These are phyloP conservation scores for Riparia riparia DNA, from an alignment of 2,113 vertebrate genomes.

Conservation along the genomic window DNA sequence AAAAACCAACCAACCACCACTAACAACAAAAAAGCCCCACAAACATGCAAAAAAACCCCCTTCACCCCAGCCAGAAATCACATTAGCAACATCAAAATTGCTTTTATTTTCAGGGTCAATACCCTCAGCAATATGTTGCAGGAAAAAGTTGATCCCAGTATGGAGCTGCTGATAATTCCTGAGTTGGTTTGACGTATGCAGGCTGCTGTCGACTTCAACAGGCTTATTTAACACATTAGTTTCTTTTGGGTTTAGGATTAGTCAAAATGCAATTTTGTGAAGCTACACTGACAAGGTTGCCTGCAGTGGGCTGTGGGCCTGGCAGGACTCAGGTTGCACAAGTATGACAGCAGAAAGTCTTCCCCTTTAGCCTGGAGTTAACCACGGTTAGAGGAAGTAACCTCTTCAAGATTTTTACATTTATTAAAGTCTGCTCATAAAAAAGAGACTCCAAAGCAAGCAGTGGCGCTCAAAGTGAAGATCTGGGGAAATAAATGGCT, in stretches of 20 bases:
- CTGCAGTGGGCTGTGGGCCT: background rate
- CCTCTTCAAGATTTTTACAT: conserved; percentile 22
- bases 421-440: background rate
- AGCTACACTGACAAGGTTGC: background rate
- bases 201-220: conserved; percentile 31
- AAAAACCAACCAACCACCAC: background rate
- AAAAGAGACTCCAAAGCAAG: conserved; percentile 17
- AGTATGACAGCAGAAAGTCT: background rate
- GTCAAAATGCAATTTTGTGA: background rate
- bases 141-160: conserved; percentile 16
- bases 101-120: conserved; percentile 28
- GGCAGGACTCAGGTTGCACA: background rate
- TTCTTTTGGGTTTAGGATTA: conserved; percentile 43
- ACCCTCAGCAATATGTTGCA: background rate
- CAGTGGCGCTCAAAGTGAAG: background rate
- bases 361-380: background rate
- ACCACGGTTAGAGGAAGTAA: background rate
- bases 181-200: background rate
- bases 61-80: background rate
- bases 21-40: no score
- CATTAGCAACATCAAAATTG: conserved; percentile 27
- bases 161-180: conserved; percentile 39
- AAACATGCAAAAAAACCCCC: background rate
- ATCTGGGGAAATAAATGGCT: conserved; percentile 33
- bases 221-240: conserved; percentile 39